Percentiles rank a stretch among this genome's conserved stretches.
These are phyloP conservation scores for Rhinella marina DNA, from an alignment of 2,797 vertebrate genomes.

Conservation along the genomic window DNA sequence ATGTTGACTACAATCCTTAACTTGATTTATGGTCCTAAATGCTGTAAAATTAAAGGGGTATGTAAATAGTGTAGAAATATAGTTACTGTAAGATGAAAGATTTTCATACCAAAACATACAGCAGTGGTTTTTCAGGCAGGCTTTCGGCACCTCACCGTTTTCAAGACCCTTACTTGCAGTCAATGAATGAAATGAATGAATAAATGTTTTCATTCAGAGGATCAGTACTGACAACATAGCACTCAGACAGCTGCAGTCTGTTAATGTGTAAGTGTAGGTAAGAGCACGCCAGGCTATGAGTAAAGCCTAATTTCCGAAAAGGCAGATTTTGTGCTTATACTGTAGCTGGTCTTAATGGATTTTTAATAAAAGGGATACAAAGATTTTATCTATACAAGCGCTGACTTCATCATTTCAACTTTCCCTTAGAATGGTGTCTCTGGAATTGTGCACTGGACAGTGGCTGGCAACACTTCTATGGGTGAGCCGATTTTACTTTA, in stretches of 20 bases:
- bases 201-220: not conserved
- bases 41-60: too few species aligned
- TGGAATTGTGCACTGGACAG: not conserved
- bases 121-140: too few species aligned
- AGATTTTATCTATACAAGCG: not conserved
- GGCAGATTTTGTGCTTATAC: not conserved
- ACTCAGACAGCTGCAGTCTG: not conserved
- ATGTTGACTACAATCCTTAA: too few species aligned
- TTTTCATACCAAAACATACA: too few species aligned
- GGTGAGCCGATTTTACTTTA: not conserved
- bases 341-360: slow-evolving; percentile 2
- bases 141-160: not conserved
- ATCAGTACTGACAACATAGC: not conserved
- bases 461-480: not conserved
- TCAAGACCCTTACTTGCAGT: not conserved
- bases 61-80: too few species aligned
- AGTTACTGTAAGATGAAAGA: too few species aligned
- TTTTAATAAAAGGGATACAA: slow-evolving; percentile 45
- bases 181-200: not conserved
- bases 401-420: not conserved
- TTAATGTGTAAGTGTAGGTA: slow-evolving; percentile 5
- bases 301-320: slow-evolving; percentile 1
- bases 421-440: not conserved
- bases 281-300: not conserved
- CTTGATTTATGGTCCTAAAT: too few species aligned